A percentile compares a stretch with the other conserved stretches of the same genome.
These are phyloP conservation scores for Gorsachius magnificus DNA, from an alignment of 2,797 vertebrate species.

Conservation along the genomic window DNA sequence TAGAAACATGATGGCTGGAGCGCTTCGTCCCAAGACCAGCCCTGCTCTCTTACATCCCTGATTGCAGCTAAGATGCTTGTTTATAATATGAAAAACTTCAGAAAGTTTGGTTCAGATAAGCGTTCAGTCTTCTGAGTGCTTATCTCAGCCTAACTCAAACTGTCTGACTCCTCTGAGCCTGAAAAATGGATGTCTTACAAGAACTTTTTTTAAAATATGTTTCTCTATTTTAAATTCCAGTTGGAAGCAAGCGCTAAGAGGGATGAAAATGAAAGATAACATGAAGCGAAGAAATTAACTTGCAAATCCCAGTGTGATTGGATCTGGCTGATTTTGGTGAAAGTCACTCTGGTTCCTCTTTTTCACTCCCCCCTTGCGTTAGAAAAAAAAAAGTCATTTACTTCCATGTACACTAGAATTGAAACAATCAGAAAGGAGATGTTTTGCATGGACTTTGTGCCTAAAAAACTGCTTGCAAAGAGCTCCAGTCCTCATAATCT, in stretches of 20 bases:
- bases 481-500: not conserved
- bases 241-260: not conserved
- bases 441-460: not conserved
- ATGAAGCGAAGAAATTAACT: not conserved
- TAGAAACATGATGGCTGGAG: not conserved
- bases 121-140: not conserved
- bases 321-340: not conserved
- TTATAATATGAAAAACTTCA: not conserved
- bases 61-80: not conserved
- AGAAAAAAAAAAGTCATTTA: not conserved
- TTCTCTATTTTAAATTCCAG: not conserved
- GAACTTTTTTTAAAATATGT: not conserved
- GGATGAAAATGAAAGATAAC: not conserved
- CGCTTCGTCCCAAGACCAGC: not conserved
- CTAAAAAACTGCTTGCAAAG: not conserved
- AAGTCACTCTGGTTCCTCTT: not conserved
- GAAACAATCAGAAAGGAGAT: not conserved
- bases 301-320: not conserved
- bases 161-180: not conserved
- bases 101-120: conserved; percentile 16
- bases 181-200: not conserved
- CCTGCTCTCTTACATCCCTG: not conserved
- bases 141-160: conserved; percentile 1
- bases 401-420: not conserved
- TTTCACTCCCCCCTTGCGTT: not conserved